phyloP scores from a whole-genome alignment of 2,888 invertebrate species.

The Drosophila siamana region DNA sequence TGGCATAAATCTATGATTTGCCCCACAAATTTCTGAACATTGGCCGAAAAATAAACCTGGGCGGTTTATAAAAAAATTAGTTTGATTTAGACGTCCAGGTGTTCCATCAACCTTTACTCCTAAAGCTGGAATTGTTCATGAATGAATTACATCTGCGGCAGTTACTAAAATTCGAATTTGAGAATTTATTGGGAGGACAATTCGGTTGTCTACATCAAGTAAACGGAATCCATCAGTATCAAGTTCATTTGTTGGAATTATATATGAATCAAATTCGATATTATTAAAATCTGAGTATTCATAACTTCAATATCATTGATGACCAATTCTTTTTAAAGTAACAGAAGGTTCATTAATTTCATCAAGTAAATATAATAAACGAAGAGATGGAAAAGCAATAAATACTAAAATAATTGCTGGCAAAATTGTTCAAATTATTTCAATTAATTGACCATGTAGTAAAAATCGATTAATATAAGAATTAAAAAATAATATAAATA shows the following conservation, averaged over 20 bases:
- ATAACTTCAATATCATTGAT: slow-evolving; percentile 90
- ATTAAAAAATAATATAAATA: slow-evolving; percentile 87
- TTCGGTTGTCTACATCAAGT: slow-evolving; percentile 89
- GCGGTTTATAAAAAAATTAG: slow-evolving; percentile 87
- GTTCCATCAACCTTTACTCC: slow-evolving; percentile 89
- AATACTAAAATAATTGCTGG: slow-evolving; percentile 88
- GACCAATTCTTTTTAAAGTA: slow-evolving; percentile 88
- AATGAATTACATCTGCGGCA: slow-evolving; percentile 89
- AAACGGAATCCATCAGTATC: slow-evolving; percentile 86
- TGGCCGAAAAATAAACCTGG: slow-evolving; percentile 90
- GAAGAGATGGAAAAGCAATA: slow-evolving; percentile 88
- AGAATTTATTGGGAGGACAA: slow-evolving; percentile 87
- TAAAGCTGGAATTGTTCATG: slow-evolving; percentile 88
- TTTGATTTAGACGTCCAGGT: slow-evolving; percentile 89
- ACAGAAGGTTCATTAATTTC: slow-evolving; percentile 87
- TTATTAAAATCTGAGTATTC: slow-evolving; percentile 88
- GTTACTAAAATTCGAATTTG: slow-evolving; percentile 89
- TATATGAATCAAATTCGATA: slow-evolving; percentile 88
- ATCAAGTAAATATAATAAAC: slow-evolving; percentile 88
- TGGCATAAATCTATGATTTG: slow-evolving; percentile 93
- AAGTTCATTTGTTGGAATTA: slow-evolving; percentile 86
- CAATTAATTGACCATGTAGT: slow-evolving; percentile 87
- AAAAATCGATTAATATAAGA: slow-evolving; percentile 87
- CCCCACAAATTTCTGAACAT: slow-evolving; percentile 93
- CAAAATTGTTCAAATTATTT: slow-evolving; percentile 88